A percentile compares a stretch with the other conserved stretches of the same genome.
Evolutionary conservation across 1,140 invertebrate species (phyloP).

Genomic region (Eriocheir sinensis): DNA sequence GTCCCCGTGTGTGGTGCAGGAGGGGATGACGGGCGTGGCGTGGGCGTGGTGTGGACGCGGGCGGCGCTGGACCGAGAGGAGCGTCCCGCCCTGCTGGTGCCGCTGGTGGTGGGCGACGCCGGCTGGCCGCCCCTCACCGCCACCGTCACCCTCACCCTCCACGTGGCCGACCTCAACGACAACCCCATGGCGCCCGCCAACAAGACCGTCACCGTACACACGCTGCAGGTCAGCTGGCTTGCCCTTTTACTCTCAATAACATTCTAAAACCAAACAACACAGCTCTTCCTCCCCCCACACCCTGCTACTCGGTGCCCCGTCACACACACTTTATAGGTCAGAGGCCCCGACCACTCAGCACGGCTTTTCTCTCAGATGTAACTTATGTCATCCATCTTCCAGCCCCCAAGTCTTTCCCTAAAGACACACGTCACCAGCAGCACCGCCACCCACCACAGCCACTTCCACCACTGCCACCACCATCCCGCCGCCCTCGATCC

Average conservation of each 20-base stretch:
- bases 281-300: background rate
- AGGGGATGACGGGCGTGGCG: conserved; percentile 65
- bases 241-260: no score
- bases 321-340: background rate
- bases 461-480: no score
- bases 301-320: background rate
- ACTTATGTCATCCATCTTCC: no score
- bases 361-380: no score
- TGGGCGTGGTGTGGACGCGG: conserved; percentile 62
- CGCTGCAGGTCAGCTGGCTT: conserved; percentile 38
- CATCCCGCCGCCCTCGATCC: no score
- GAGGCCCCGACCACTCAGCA: no score
- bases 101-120: conserved; percentile 66
- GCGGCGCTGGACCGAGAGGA: conserved; percentile 60
- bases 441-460: no score
- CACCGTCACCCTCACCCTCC: conserved; percentile 68
- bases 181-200: conserved; percentile 65
- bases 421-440: no score
- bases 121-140: conserved; percentile 59
- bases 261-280: no score
- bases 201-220: conserved; percentile 66
- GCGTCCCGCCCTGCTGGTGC: conserved; percentile 65
- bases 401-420: no score
- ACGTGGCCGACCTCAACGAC: conserved; percentile 69
- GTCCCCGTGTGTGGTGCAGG: background rate